These are phyloP conservation scores for Scyliorhinus canicula DNA, from an alignment of 2,797 vertebrate genomes.

Conservation along the genomic window DNA sequence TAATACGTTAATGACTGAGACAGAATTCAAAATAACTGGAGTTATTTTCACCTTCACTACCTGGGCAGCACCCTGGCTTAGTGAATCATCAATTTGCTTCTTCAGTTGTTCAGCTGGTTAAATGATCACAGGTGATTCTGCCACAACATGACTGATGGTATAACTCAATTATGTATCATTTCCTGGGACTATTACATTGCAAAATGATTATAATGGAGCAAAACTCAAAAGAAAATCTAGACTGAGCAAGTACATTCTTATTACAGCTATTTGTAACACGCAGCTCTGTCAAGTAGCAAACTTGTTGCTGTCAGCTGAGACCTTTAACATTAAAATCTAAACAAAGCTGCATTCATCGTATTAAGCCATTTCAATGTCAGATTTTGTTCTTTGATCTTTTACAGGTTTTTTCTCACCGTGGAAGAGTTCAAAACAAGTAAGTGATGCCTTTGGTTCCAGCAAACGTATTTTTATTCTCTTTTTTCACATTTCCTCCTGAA, in stretches of 20 bases:
- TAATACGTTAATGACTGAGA: not conserved
- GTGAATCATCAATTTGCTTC: not conserved
- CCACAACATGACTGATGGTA: not conserved
- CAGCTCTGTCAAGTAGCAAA: not conserved
- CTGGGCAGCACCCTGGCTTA: not conserved
- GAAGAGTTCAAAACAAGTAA: conserved; percentile 98
- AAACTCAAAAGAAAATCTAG: not conserved
- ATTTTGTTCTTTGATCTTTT: conserved; percentile 64
- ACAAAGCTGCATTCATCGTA: not conserved
- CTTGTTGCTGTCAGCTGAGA: not conserved
- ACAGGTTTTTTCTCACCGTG: conserved; percentile 98
- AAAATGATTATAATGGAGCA: not conserved
- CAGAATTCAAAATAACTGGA: not conserved
- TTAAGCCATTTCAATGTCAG: not conserved
- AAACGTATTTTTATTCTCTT: too few relatives aligned
- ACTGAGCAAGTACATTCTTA: not conserved
- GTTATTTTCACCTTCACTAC: not conserved
- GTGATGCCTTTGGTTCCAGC: conserved; percentile 45
- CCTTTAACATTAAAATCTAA: not conserved
- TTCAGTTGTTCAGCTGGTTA: not conserved
- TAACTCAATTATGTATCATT: not conserved
- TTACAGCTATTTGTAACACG: not conserved
- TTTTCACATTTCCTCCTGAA: too few relatives aligned
- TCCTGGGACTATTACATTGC: not conserved
- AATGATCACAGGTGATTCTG: not conserved